Conservation (phyloP, 2,113 vertebrate species). For the Antigone vipio region DNA sequence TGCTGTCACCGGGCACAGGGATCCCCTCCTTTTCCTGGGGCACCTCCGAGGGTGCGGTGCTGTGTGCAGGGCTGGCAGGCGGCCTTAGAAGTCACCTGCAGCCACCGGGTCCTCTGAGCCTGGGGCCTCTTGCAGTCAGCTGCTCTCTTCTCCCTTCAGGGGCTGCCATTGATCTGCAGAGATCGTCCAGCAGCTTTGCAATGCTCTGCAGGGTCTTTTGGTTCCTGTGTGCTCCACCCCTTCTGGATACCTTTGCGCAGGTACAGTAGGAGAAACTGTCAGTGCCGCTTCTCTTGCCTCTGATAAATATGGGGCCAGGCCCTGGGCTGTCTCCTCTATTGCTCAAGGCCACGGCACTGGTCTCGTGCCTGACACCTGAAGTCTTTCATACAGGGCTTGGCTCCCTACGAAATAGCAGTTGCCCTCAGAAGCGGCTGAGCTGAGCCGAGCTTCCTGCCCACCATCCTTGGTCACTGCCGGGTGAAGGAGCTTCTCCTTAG, state of each 20-base stretch:
- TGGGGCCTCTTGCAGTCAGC: background rate
- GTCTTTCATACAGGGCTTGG: background rate
- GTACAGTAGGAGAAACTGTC: background rate
- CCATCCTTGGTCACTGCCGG: background rate
- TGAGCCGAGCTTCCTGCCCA: background rate
- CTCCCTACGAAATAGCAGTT: background rate
- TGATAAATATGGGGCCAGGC: background rate
- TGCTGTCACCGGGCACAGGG: accelerated
- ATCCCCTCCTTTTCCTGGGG: background rate
- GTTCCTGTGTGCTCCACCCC: background rate
- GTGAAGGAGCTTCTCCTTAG: background rate
- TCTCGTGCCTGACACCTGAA: no score
- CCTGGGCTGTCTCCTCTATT: background rate
- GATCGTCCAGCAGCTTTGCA: background rate
- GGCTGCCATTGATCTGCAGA: background rate
- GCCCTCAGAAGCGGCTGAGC: background rate
- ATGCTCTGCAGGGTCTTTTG: background rate
- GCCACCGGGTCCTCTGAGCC: background rate
- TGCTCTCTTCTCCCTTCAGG: background rate
- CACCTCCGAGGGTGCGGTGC: background rate
- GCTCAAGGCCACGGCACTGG: background rate
- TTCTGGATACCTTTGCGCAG: background rate
- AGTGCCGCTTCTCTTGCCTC: background rate
- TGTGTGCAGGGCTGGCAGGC: no score
- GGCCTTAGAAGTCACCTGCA: background rate